Evolutionary conservation across 2,113 vertebrate species (phyloP), one percentile per base, ranked within the genome.

Genomic region (Pteropus alecto): DNA sequence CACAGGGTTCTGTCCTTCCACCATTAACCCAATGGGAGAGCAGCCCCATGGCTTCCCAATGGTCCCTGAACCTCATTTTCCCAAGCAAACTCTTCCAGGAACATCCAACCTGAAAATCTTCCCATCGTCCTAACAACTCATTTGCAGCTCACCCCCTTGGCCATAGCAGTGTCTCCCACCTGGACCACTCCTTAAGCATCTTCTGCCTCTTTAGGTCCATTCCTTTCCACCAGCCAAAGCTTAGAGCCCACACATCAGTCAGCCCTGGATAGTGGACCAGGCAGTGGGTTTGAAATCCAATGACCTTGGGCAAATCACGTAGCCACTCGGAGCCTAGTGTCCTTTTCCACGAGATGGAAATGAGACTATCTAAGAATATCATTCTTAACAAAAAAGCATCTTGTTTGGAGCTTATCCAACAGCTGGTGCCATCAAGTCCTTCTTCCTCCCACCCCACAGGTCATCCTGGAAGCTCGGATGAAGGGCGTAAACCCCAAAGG

Each of bases 401-500:
- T 24, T 18, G 13, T 10, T 0, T 6, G 82, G 35, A 63, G 65
- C 70, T 3, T 51, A 38, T n/a, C 22, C 78, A 33, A 35, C 48
- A 79, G 13, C 19, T 1, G 0, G 38, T 16, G 12, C 43, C 1
- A 1, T 24, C 28, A 3, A 3, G 19, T 14, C 15, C 54, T 38
- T 63, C 68, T 35, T 56, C 81, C n/a, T 78, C 38, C 11, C 11
- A 16, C 6, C 16, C 82, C 30, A 82, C 97, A 99, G 99, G 99
- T 99, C 96, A 99, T 99, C 95, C 98, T 99, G 98, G 98, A 99
- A 95, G 99, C 99, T 90, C 99, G 99, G 99, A 99, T 99, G 97
- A 99, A 99, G 76, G 99, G 99, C 1, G 99, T 99, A 90, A 99
- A 99, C 95, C 99, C 99, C n/a, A 99, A 99, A 71, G 99, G 99